These are phyloP conservation scores for Molanna angustata DNA, from an alignment of 2,888 invertebrate species.

Conservation along the genomic window DNA sequence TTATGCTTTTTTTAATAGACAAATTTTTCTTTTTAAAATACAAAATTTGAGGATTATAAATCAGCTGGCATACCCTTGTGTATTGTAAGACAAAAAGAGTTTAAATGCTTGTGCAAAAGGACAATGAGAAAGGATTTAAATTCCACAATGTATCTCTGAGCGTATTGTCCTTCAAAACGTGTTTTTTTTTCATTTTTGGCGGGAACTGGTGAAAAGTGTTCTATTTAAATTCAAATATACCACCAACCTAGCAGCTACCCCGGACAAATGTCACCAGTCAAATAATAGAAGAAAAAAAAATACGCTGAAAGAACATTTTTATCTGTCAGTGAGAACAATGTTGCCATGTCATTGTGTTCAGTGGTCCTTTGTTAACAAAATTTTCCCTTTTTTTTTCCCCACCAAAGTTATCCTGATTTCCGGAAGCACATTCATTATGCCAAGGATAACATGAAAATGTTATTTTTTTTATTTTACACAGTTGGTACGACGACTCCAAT, in stretches of 20 bases:
- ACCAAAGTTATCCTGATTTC: slow-evolving; percentile 7
- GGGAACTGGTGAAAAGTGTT: slow-evolving; percentile 23
- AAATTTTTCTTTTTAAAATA: too few species aligned
- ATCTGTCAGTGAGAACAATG: slow-evolving; percentile 20
- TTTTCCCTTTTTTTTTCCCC: slow-evolving; percentile 6
- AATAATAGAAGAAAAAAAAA: slow-evolving; percentile 17
- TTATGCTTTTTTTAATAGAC: too few species aligned
- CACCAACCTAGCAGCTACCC: too few species aligned
- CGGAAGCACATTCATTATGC: slow-evolving; percentile 12
- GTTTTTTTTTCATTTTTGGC: slow-evolving; percentile 17
- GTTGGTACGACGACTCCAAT: too few species aligned
- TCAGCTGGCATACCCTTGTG: too few species aligned
- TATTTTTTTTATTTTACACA: too few species aligned
- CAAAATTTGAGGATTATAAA: too few species aligned
- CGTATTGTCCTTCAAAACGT: slow-evolving; percentile 19
- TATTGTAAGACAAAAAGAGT: too few species aligned
- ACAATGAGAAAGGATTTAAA: too few species aligned
- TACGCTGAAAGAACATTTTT: slow-evolving; percentile 9
- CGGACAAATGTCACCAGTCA: slow-evolving; percentile 23
- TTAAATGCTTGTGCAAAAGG: too few species aligned
- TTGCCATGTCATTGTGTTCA: slow-evolving; percentile 21
- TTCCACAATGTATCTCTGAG: slow-evolving; percentile 5
- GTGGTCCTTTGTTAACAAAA: slow-evolving; percentile 10
- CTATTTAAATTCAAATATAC: slow-evolving; percentile 26
- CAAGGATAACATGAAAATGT: too few species aligned